phyloP scores from a whole-genome alignment of 2,888 invertebrate species.

The Meteorus cinctellus region DNA sequence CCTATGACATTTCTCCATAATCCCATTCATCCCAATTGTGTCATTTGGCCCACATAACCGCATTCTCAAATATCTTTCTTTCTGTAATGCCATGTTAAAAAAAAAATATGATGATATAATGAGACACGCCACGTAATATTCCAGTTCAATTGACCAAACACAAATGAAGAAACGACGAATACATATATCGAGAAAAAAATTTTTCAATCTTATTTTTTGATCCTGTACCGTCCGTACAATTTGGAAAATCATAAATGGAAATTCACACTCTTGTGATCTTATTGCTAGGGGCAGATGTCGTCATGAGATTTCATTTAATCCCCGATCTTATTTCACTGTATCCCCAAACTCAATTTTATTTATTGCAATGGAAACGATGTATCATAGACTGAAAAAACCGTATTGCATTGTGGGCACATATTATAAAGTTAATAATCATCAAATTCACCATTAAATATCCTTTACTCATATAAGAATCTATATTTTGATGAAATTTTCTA shows the following conservation, averaged over 20 bases:
- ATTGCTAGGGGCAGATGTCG: not conserved
- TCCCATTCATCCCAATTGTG: conserved; percentile 23
- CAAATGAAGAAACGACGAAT: not conserved
- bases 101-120: conserved; percentile 46
- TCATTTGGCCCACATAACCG: not conserved
- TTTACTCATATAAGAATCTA: no score
- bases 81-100: conserved; percentile 14
- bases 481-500: no score
- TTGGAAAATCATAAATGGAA: not conserved
- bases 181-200: not conserved
- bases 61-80: conserved; percentile 10
- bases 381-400: no score
- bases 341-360: no score
- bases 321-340: not conserved
- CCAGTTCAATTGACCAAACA: not conserved
- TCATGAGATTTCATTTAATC: not conserved
- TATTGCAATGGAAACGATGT: no score
- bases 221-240: not conserved
- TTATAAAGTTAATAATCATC: no score
- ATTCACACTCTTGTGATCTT: not conserved
- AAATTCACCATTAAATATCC: no score
- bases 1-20: conserved; percentile 27
- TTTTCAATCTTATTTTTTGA: not conserved
- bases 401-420: no score
- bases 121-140: not conserved